These are phyloP conservation scores for Pagrus major DNA, from an alignment of 2,113 vertebrate species.

Conservation along the genomic window DNA sequence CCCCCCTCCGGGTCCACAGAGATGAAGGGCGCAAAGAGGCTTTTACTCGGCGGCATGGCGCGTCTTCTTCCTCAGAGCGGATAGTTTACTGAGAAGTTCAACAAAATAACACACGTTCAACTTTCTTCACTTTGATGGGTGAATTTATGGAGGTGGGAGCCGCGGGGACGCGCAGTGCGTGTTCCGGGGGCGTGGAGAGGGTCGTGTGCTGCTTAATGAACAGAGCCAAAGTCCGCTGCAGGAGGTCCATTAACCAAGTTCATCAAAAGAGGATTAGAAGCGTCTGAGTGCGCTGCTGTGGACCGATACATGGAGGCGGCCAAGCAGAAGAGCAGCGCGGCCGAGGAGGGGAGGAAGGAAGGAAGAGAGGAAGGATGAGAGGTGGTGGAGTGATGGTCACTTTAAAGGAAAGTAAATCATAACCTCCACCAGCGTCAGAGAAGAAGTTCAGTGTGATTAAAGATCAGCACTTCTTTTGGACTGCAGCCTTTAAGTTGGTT, in stretches of 20 bases:
- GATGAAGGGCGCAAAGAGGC: slow-evolving; percentile 57
- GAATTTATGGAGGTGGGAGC: slow-evolving; percentile 67
- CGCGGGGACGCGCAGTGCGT: slow-evolving; percentile 47
- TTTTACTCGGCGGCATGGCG: slow-evolving; percentile 72
- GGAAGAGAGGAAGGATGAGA: background rate
- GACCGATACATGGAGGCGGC: slow-evolving; percentile 46
- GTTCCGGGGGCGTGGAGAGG: slow-evolving; percentile 78
- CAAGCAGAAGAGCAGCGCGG: slow-evolving; percentile 20
- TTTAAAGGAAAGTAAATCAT: background rate
- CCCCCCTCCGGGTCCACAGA: slow-evolving; percentile 30
- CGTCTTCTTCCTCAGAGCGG: background rate
- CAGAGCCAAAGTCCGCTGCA: slow-evolving; percentile 72
- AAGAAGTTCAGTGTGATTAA: background rate
- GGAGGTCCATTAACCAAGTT: slow-evolving; percentile 83
- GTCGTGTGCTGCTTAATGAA: slow-evolving; percentile 81
- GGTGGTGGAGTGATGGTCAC: background rate
- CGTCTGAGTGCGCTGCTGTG: slow-evolving; percentile 73
- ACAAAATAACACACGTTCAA: no score
- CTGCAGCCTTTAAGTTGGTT: background rate
- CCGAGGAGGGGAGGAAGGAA: background rate
- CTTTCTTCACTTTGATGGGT: slow-evolving; percentile 34
- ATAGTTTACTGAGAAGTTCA: background rate
- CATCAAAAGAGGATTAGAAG: slow-evolving; percentile 88
- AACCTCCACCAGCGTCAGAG: background rate
- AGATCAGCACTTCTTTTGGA: background rate